Conservation (phyloP, 2,797 vertebrate genomes). For the Sandelia bainsii region DNA sequence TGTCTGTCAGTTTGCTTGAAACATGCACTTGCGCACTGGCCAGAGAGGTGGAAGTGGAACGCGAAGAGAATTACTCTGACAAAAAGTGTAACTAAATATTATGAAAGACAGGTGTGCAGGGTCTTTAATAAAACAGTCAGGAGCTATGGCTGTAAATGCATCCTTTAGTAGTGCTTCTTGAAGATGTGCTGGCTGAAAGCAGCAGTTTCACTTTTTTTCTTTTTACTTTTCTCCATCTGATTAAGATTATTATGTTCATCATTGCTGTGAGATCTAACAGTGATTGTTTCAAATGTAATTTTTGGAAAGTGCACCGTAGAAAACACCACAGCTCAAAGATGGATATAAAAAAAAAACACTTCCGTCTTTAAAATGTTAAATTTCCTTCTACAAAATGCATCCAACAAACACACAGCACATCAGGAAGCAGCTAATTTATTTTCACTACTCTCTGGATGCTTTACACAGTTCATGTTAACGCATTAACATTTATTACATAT, state of each 20-base stretch:
- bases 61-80: no score
- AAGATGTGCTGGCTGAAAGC: no score
- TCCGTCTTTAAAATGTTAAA: no score
- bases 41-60: no score
- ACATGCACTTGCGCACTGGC: not conserved
- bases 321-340: not conserved
- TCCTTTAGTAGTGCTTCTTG: no score
- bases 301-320: not conserved
- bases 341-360: not conserved
- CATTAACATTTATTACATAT: constrained; percentile 75
- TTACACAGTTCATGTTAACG: constrained; percentile 78
- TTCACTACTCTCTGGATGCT: constrained; percentile 82
- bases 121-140: no score
- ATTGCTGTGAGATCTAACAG: not conserved
- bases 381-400: not conserved
- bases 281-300: not conserved
- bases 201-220: no score
- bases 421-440: constrained; percentile 91
- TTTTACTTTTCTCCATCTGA: no score
- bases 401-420: constrained; percentile 56
- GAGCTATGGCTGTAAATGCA: no score
- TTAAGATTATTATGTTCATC: not conserved
- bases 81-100: no score
- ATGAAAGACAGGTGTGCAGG: not conserved
- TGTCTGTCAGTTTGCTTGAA: not conserved